Base-by-base conservation (phyloP, 2,888 invertebrate species). In the Teleiodes luculella region DNA sequence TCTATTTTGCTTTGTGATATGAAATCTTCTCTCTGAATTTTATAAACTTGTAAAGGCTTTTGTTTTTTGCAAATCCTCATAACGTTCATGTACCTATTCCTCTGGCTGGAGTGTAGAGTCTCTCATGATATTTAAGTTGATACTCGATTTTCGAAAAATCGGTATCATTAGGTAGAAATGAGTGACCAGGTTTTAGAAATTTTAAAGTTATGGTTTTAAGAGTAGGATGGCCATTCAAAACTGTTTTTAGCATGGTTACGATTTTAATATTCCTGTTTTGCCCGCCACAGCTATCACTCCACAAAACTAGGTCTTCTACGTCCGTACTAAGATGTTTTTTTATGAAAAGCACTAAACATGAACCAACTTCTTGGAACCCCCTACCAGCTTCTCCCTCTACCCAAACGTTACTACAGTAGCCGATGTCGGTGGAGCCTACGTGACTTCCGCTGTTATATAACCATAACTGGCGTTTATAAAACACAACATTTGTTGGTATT, bases 281-380 rank as follows among this genome's bases (percentile, higher is more conserved):
- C 1, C 49, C 49, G 4, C 49, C 49, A 49, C 49, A 49, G 16
- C n/a, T 31, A 47, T 47, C 47, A 16, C 47, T 30, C 47, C 47
- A 47, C 14, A 47, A 33, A 6, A 31, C 24, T 13, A 49, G 20
- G 10, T 49, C 6, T 31, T 33, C 18, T 10, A 20, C 24, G 18
- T 36, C n/a, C 6, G 18, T 2, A 24, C 11, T 10, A 3, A 49
- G 35, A 3, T 20, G 2, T 20, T 49, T 20, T 18, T 10, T n/a
- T 24, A 14, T 31, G 14, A 14, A 24, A 11, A 35, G n/a, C 1
- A 35, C 6, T n/a, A 50, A 39, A 14, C 50, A 50, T 11, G 39
- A 50, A 3, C 50, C 50, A 4, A 50, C 37, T 50, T 50, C 50
- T 11, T 37, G 30, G 2, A 39, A 3, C 3, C 50, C 50, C 14